Evolutionary conservation across 2,113 vertebrate genomes (phyloP), one percentile per base, ranked within the genome.

Genomic region (Illadopsis cleaveri): DNA sequence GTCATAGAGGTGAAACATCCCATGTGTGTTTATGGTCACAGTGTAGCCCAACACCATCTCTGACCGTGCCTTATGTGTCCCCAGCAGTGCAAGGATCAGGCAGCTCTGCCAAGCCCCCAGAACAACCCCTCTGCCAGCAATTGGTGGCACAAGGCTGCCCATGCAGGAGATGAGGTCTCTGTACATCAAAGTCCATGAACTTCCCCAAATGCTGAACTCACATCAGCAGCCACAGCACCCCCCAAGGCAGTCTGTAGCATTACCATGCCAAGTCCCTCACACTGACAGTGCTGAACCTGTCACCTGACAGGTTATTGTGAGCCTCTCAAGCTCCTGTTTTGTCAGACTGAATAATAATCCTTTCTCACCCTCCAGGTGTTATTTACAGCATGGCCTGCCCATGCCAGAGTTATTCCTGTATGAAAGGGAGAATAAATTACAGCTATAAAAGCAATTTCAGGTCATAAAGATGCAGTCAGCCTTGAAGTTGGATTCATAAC

Each of bases 391-490:
- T 70, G 62, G 54, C 23, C 68, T 86, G 60, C 20, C 56, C 47
- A 58, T 93, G 62, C 58, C 68, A 83, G 71, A 86, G 76, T 79
- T 95, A 81, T 58, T 93, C 64, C 64, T 90, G 33, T 90, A 73
- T 65, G 47, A 93, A 94, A 86, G 31, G 31, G 38, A 76, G 45
- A 88, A 77, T 92, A 86, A 90, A 93, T 88, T 83, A 66, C 14
- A 88, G 64, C 58, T 61, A 18, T 86, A 88, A 88, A 95, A 78
- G 76, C 38, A 90, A 81, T 73, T 95, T 77, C 89, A 92, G 68
- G 62, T 64, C 64, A 73, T 90, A 94, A 90, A 96, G 79, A 90
- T 90, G 76, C 50, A 96, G 85, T 93, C 68, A 89, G 50, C n/a
- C 79, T 86, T 65, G 50, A 86, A 93, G 72, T 7, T 78, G 75